Percentiles rank a stretch among this genome's conserved stretches.
Conservation (phyloP, 2,888 invertebrate species). For the Allolobophora icterica region DNA sequence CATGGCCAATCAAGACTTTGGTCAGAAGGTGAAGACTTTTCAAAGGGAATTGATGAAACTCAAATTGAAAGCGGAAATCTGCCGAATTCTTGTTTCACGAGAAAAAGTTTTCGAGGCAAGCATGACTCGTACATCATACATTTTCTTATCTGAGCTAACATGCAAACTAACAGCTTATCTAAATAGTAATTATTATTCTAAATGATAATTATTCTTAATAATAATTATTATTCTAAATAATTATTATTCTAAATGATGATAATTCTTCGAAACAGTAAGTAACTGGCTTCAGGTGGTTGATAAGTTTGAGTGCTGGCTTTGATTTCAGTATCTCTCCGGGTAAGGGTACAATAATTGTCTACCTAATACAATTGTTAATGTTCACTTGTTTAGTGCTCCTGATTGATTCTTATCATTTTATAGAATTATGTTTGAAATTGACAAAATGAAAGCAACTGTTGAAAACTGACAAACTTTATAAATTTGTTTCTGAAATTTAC, state of each 20-base stretch:
- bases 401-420: background rate
- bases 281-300: no score
- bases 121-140: background rate
- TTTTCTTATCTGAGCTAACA: background rate
- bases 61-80: background rate
- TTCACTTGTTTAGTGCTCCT: background rate
- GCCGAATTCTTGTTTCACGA: background rate
- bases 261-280: no score
- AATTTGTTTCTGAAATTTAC: background rate
- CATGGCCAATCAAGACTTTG: background rate
- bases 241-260: no score
- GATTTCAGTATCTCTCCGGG: background rate
- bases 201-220: background rate
- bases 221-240: background rate
- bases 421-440: background rate
- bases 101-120: background rate
- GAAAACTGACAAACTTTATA: background rate
- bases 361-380: background rate
- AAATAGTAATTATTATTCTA: background rate
- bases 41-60: background rate
- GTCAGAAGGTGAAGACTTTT: constrained; percentile 11
- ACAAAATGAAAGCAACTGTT: background rate
- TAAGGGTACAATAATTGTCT: no score
- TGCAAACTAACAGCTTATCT: background rate
- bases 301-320: no score